Evolutionary conservation across 2,797 vertebrate species (phyloP), one percentile per base, ranked within the genome.

Genomic region (Enteromius fasciolatus): DNA sequence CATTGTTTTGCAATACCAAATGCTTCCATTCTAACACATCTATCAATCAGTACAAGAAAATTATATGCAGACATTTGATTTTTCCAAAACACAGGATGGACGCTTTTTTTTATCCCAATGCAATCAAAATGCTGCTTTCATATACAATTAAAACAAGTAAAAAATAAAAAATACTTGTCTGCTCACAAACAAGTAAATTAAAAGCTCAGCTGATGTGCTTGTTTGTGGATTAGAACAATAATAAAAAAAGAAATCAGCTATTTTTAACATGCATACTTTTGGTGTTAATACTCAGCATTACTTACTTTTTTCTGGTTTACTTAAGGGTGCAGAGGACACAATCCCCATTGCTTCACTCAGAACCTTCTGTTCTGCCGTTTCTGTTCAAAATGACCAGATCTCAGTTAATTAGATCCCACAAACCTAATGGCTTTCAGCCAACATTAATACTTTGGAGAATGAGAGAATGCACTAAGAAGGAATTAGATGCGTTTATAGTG

Each of bases 241-340:
- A 15, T 4, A 68, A 2, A n/a, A 54, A 52, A 20, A 54, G 15
- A 17, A 66, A 23, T 17, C 48, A 3, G 50, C 33, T 9, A 31
- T 69, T 36, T 2, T 59, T 18, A 48, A 70, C 20, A 48, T 80
- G 39, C 23, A 80, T 23, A 11, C 1, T 14, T 33, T 46, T 52
- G 50, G 2, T 44, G 39, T 31, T 77, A 41, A 69, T 59, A 2
- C 14, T 69, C 12, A 69, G 46, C 28, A 46, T 81, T 8, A 91
- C 96, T 95, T 88, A 99, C 98, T 94, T 33, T 81, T 92, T 69
- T 95, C 90, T 0, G 94, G 94, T 77, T 87, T 91, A 78, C 94
- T 93, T 92, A 96, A 84, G 0, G 96, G 95, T 50, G 94, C 88
- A 0, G 94, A 88, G 63, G 87, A 94, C 88, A 93, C 89, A 88